A percentile compares a stretch with the other conserved stretches of the same genome.
These are phyloP conservation scores for Apeira syringaria DNA, from an alignment of 2,888 invertebrate species.

Conservation along the genomic window DNA sequence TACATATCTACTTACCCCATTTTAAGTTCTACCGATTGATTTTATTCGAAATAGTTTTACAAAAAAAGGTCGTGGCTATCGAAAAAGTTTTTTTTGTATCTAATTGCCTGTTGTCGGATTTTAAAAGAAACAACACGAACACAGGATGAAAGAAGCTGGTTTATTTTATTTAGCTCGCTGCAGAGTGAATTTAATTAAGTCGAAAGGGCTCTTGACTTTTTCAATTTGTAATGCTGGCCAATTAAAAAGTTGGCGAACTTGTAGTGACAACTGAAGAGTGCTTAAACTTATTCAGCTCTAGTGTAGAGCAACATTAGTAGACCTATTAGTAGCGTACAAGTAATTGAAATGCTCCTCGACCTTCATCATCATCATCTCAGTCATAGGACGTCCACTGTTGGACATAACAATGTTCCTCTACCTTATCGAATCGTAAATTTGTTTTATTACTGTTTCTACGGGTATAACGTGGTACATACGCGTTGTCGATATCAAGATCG, in stretches of 20 bases:
- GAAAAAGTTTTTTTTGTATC: conserved; percentile 38
- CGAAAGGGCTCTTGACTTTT: conserved; percentile 66
- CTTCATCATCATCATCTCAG: too few relatives aligned
- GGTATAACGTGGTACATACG: too few relatives aligned
- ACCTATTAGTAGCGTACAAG: conserved; percentile 17
- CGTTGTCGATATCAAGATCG: too few relatives aligned
- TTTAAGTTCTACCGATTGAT: conserved; percentile 17
- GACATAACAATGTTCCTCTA: conserved; percentile 31
- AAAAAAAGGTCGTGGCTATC: conserved; percentile 9
- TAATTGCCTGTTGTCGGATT: conserved; percentile 51
- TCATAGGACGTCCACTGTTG: too few relatives aligned
- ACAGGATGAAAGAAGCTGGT: conserved; percentile 44
- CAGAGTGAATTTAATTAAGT: conserved; percentile 74
- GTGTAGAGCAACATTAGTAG: conserved; percentile 49
- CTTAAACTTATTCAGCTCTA: conserved; percentile 53
- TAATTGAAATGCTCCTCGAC: too few relatives aligned
- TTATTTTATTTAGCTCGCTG: conserved; percentile 56
- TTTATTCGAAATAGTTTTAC: conserved; percentile 4
- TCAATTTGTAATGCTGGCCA: conserved; percentile 69
- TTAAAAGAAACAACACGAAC: conserved; percentile 44
- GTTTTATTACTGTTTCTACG: too few relatives aligned
- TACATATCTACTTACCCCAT: conserved; percentile 21
- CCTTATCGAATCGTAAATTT: conserved; percentile 19
- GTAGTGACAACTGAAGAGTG: conserved; percentile 63
- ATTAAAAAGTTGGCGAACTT: conserved; percentile 73